Base-by-base conservation (phyloP, 2,797 vertebrate species). In the Babyrousa celebensis region DNA sequence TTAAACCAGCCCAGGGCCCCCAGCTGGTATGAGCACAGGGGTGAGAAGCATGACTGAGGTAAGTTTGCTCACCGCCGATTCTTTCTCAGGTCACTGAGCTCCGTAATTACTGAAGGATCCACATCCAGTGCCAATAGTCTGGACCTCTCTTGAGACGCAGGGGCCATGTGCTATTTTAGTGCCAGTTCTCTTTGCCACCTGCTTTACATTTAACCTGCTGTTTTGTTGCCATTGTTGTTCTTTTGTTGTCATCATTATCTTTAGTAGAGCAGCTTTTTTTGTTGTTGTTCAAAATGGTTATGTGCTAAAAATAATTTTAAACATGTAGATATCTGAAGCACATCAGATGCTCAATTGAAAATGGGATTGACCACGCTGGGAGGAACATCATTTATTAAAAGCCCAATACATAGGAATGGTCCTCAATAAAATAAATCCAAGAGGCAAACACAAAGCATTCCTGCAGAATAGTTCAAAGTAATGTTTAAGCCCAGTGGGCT, bases 1-100 rank as follows among this genome's bases (percentile, higher is more conserved):
- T 86, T 96, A 84, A 97, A 92, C 63, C 89, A 82, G 56, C 48
- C 92, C 93, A 78, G 89, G 89, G 60, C 20, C 62, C 62, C 94
- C 67, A 79, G 75, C 78, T 95, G 93, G 54, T 25, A 79, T 79
- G 94, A 92, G 40, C 78, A 62, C 87, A 70, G 63, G 32, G 62
- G n/a, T 87, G 92, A 71, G 91, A 95, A 89, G 82, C 85, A 83
- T 87, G 94, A 82, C 54, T 40, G 29, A 85, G 29, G 86, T 43
- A 32, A 94, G n/a, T 91, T 96, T 93, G 71, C 77, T 72, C 93
- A 65, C 65, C 21, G 17, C 15, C 16, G 43, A 94, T 52, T 94
- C 97, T 89, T 96, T 89, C 82, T 85, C 80, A 40, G 82, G 93
- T 78, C 91, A 95, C 65, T 87, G 89, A 98, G 65, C 84, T 95